Conservation (phyloP, 2,888 invertebrate species). For the Tetanocera ferruginea region DNA sequence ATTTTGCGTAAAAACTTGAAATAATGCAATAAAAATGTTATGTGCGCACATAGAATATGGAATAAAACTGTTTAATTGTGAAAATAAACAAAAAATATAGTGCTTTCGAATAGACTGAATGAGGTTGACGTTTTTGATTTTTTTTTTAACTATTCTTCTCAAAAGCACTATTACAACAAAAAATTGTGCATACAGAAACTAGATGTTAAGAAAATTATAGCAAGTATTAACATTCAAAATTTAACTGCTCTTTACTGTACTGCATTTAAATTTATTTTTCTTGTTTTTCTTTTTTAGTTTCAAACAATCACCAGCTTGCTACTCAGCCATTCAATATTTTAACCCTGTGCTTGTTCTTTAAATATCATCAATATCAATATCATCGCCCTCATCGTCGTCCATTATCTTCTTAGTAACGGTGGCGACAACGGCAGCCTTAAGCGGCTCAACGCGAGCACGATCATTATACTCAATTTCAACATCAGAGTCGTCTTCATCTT, state of each 20-base stretch:
- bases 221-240: not conserved
- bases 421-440: slow-evolving; percentile 75
- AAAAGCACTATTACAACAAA: not conserved
- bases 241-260: not conserved
- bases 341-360: slow-evolving; percentile 70
- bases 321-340: not conserved
- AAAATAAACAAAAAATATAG: too few relatives aligned
- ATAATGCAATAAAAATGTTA: too few relatives aligned
- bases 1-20: too few relatives aligned
- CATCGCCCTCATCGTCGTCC: slow-evolving; percentile 80
- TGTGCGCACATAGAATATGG: too few relatives aligned
- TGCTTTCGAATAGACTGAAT: too few relatives aligned
- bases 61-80: too few relatives aligned
- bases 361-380: slow-evolving; percentile 94
- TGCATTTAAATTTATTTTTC: not conserved
- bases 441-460: slow-evolving; percentile 82
- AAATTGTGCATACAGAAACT: not conserved
- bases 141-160: not conserved
- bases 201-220: not conserved
- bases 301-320: slow-evolving; percentile 16
- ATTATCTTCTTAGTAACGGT: slow-evolving; percentile 69
- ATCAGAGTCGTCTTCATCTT: slow-evolving; percentile 74
- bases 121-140: not conserved
- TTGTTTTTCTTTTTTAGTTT: slow-evolving; percentile 15
- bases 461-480: slow-evolving; percentile 90